A percentile compares a stretch with the other conserved stretches of the same genome.
Conservation (phyloP, 2,797 vertebrate genomes). For the Chelidonichthys spinosus region DNA sequence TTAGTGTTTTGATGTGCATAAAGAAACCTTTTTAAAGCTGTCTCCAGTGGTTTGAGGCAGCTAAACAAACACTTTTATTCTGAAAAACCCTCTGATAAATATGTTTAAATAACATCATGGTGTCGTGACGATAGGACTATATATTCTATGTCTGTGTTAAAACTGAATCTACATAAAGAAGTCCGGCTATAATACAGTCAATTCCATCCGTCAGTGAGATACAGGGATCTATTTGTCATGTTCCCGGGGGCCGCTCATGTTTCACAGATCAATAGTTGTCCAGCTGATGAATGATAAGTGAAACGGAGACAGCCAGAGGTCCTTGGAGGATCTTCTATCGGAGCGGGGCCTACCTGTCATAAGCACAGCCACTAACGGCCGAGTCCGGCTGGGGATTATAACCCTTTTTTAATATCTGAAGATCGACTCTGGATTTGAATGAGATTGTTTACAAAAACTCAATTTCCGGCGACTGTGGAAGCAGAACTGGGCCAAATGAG, state of each 20-base stretch:
- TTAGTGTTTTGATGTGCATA: too few species aligned
- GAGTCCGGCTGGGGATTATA: conserved; percentile 19
- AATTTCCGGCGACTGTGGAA: conserved; percentile 58
- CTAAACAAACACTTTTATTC: background rate
- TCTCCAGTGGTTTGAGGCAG: background rate
- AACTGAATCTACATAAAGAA: conserved; percentile 15
- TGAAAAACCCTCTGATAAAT: conserved; percentile 23
- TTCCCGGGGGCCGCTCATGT: conserved; percentile 30
- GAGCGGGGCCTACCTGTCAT: too few species aligned
- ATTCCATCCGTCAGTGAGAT: conserved; percentile 17
- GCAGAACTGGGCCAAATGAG: conserved; percentile 33
- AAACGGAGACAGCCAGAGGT: conserved; percentile 48
- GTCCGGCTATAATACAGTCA: conserved; percentile 17
- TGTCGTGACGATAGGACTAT: conserved; percentile 1
- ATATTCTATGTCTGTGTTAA: background rate
- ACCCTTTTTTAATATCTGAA: conserved; percentile 44
- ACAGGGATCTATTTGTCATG: conserved; percentile 10
- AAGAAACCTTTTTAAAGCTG: conserved; percentile 1
- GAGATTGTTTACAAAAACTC: conserved; percentile 34
- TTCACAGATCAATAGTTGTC: conserved; percentile 50
- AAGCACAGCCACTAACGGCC: conserved; percentile 14
- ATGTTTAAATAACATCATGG: background rate
- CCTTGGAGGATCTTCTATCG: conserved; percentile 11
- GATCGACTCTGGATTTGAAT: conserved; percentile 40
- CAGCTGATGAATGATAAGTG: conserved; percentile 24